Base-by-base conservation (phyloP, 2,797 vertebrate genomes). In the Danio albolineatus region DNA sequence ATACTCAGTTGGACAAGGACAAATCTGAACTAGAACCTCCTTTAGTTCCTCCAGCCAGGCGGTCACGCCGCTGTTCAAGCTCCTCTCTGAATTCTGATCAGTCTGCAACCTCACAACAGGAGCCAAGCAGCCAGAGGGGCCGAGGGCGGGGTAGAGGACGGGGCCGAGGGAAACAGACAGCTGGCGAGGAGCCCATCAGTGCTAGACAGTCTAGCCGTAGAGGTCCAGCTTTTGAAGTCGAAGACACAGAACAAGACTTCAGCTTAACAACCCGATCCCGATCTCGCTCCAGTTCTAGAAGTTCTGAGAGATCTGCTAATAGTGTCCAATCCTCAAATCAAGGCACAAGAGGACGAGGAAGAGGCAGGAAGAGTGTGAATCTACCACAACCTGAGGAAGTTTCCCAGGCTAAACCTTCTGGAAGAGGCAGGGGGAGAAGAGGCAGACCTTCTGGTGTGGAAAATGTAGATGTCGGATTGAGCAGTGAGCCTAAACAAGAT, bases 51-150 rank as follows among this genome's bases (percentile, higher is more conserved):
- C 36, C 89, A 6, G 88, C 88, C 2, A 89, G 85, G 39, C 90
- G 87, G 78, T 88, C 91, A 69, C 89, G 92, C 9, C 92, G 91
- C 54, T 90, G 89, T 64, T 94, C 91, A 61, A 91, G 89, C 80
- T 94, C 93, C 0, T 91, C 90, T 0, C 83, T 93, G 51, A 87
- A 87, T 82, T 94, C 93, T 0, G 91, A 92, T 82, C 89, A 53
- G 71, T 92, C 93, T 2, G 59, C 80, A 7, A 86, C 89, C 8
- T 86, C 83, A 16, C 16, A 83, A 8, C 70, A 10, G 28, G 54
- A 78, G 17, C 85, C 51, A 82, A 81, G 41, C 19, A 86, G 60
- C 70, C 76, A 78, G n/a, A 82, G 77, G 12, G 89, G 86, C 2
- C 79, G 88, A 61, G 87, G 88, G 74, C 76, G 87, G 85, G 9